Conservation (phyloP, 2,888 invertebrate species). For the Drosophila tanythrix region DNA sequence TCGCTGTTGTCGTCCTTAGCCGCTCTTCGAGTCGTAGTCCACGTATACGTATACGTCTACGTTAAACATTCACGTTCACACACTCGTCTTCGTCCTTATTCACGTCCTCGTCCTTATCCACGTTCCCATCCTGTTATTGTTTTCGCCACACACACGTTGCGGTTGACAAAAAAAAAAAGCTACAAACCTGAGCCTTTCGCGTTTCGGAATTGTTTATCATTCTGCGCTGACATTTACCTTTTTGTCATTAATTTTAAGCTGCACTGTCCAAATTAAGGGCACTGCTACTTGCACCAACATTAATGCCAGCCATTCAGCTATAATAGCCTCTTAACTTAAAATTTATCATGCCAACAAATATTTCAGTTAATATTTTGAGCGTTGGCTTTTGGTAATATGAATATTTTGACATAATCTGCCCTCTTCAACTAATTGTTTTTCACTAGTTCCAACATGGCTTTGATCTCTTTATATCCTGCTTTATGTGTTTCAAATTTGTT, state of each 20-base stretch:
- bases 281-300: slow-evolving; percentile 24
- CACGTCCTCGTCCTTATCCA: slow-evolving; percentile 8
- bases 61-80: background rate
- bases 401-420: background rate
- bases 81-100: background rate
- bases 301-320: slow-evolving; percentile 18
- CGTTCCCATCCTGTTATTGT: slow-evolving; percentile 63
- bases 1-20: slow-evolving; percentile 40
- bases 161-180: slow-evolving; percentile 53
- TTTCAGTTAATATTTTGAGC: background rate
- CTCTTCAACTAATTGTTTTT: background rate
- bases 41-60: background rate
- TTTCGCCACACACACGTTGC: slow-evolving; percentile 77
- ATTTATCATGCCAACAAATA: slow-evolving; percentile 1
- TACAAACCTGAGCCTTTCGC: slow-evolving; percentile 57
- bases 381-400: background rate
- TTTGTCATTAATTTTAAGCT: slow-evolving; percentile 78
- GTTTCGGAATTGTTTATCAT: slow-evolving; percentile 70
- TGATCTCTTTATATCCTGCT: background rate
- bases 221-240: slow-evolving; percentile 73
- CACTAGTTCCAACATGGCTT: background rate
- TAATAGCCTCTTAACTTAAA: slow-evolving; percentile 10
- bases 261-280: slow-evolving; percentile 35
- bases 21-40: background rate
- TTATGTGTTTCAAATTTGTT: background rate